phyloP scores from a whole-genome alignment of 2,888 invertebrate species.

The Ethmia dodecea region DNA sequence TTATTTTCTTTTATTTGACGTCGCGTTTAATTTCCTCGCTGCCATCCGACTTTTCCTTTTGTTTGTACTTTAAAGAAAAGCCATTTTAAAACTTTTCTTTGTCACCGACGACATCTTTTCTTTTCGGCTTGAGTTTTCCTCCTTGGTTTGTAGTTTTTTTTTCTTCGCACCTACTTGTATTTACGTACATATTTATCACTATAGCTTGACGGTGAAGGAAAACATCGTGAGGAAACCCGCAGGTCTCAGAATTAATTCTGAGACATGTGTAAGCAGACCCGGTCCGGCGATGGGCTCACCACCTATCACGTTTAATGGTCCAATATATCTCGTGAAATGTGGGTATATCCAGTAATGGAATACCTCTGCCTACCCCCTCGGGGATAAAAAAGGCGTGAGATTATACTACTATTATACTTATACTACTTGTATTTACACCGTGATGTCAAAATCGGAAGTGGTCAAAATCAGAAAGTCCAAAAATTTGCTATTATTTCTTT shows the following conservation, averaged over 20 bases:
- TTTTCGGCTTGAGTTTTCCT: constrained; percentile 40
- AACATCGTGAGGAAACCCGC: no score
- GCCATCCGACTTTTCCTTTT: constrained; percentile 33
- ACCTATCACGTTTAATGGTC: no score
- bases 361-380: no score
- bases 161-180: background rate
- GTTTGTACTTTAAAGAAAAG: constrained; percentile 50
- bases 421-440: background rate
- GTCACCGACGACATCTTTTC: constrained; percentile 25
- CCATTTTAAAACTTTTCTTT: constrained; percentile 40
- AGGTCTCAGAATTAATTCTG: no score
- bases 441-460: background rate
- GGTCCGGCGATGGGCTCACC: no score
- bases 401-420: background rate
- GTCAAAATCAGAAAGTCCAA: background rate
- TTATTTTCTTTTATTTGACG: constrained; percentile 38
- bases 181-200: no score
- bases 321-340: no score
- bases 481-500: background rate
- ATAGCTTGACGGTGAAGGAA: no score
- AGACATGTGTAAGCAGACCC: no score
- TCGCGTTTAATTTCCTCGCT: constrained; percentile 42
- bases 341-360: no score
- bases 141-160: constrained; percentile 23
- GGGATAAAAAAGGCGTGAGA: no score